Percentiles rank a stretch among this genome's conserved stretches.
These are phyloP conservation scores for Lophotriccus pileatus DNA, from an alignment of 2,797 vertebrate genomes.

Conservation along the genomic window DNA sequence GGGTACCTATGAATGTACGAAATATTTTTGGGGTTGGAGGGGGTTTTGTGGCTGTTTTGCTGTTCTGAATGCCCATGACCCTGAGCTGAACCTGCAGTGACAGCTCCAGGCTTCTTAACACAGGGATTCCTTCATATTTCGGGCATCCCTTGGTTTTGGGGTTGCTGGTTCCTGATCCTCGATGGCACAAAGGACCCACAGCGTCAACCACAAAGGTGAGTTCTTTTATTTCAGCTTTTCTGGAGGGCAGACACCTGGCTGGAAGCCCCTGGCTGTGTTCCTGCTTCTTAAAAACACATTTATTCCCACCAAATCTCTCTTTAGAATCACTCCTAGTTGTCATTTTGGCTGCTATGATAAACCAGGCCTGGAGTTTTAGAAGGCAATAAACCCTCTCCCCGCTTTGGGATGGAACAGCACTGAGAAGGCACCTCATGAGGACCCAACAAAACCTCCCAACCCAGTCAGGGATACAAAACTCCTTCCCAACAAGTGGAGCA, in stretches of 20 bases:
- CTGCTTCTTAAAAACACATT: background rate
- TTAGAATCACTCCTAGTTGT: background rate
- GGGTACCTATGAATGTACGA: fast-evolving
- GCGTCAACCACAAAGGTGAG: background rate
- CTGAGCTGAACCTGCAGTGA: fast-evolving
- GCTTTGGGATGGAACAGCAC: background rate
- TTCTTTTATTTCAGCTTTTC: background rate
- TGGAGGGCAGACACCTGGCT: background rate
- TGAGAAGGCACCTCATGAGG: background rate
- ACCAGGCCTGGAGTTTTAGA: background rate
- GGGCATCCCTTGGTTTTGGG: background rate
- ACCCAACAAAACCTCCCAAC: fast-evolving
- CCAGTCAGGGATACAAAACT: fast-evolving
- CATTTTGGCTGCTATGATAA: fast-evolving
- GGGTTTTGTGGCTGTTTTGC: background rate
- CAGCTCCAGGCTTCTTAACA: background rate
- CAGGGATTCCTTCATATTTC: background rate
- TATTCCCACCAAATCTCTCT: background rate
- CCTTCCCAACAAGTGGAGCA: fast-evolving
- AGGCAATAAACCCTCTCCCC: background rate
- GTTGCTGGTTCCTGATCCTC: background rate
- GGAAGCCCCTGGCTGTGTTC: background rate
- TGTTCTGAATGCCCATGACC: fast-evolving
- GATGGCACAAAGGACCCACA: fast-evolving
- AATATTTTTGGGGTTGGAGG: background rate